A percentile compares a stretch with the other conserved stretches of the same genome.
These are phyloP conservation scores for Clostera curtula DNA, from an alignment of 2,888 invertebrate genomes.

Conservation along the genomic window DNA sequence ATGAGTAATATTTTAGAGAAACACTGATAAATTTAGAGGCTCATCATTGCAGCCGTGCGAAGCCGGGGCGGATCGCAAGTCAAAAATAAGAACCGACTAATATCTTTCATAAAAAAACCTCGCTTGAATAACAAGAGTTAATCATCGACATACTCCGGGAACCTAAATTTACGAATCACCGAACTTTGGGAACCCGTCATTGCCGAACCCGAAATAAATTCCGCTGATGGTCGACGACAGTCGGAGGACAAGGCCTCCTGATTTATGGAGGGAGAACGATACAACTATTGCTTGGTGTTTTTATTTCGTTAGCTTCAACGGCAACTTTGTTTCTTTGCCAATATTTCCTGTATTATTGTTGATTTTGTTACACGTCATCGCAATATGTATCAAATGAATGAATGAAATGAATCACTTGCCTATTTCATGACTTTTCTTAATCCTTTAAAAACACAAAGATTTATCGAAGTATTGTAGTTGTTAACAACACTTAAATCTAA, in stretches of 20 bases:
- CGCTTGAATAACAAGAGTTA: constrained; percentile 3
- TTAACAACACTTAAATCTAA: constrained; percentile 5
- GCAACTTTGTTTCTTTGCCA: constrained; percentile 50
- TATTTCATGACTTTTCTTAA: too few species aligned
- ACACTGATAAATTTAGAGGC: too few species aligned
- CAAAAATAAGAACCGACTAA: too few species aligned
- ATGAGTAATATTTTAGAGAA: too few species aligned
- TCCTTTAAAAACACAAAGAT: too few species aligned
- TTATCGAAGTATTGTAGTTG: constrained; percentile 1
- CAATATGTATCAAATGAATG: too few species aligned
- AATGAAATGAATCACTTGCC: too few species aligned
- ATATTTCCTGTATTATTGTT: constrained; percentile 33
- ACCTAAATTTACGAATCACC: constrained; percentile 16
- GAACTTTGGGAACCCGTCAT: constrained; percentile 12
- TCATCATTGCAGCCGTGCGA: too few species aligned
- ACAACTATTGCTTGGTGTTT: constrained; percentile 58
- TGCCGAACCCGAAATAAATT: constrained; percentile 55
- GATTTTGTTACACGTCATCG: too few species aligned
- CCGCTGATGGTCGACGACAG: constrained; percentile 50
- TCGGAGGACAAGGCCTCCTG: constrained; percentile 36
- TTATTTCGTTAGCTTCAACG: constrained; percentile 46
- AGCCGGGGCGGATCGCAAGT: too few species aligned
- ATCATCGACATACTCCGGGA: constrained; percentile 13
- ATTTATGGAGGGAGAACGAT: constrained; percentile 62
- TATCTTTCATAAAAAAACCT: too few species aligned